Evolutionary conservation across 2,797 vertebrate genomes (phyloP).

Genomic region (Euthynnus affinis): DNA sequence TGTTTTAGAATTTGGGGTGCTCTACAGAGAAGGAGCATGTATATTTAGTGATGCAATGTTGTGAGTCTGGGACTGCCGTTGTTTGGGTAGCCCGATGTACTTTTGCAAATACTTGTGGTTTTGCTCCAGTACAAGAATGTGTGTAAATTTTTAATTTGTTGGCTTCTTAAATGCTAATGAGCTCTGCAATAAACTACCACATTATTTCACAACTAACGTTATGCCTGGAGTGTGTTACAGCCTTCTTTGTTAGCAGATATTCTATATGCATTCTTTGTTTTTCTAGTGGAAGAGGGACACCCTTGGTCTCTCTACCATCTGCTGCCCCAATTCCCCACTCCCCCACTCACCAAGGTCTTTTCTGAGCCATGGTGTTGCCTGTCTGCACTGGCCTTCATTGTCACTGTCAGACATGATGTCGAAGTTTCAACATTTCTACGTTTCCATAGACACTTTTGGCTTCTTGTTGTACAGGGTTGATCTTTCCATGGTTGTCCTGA

Average conservation of each 20-base stretch:
- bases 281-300: constrained; percentile 60
- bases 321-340: constrained; percentile 10
- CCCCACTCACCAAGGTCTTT: constrained; percentile 66
- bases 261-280: constrained; percentile 25
- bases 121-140: neutral
- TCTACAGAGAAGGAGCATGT: constrained; percentile 55
- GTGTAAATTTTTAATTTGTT: neutral
- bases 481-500: constrained; percentile 51
- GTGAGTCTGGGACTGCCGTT: neutral
- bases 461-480: constrained; percentile 57
- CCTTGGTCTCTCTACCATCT: constrained; percentile 78
- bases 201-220: neutral
- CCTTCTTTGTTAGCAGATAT: neutral
- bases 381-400: constrained; percentile 94
- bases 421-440: constrained; percentile 6
- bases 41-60: constrained; percentile 51
- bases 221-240: neutral
- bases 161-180: neutral
- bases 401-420: constrained; percentile 78
- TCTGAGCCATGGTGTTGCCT: constrained; percentile 96
- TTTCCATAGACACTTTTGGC: constrained; percentile 33
- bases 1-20: neutral
- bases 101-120: neutral
- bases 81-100: neutral
- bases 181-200: neutral